Base-by-base conservation (phyloP, 2,797 vertebrate genomes). In the Chelon auratus region DNA sequence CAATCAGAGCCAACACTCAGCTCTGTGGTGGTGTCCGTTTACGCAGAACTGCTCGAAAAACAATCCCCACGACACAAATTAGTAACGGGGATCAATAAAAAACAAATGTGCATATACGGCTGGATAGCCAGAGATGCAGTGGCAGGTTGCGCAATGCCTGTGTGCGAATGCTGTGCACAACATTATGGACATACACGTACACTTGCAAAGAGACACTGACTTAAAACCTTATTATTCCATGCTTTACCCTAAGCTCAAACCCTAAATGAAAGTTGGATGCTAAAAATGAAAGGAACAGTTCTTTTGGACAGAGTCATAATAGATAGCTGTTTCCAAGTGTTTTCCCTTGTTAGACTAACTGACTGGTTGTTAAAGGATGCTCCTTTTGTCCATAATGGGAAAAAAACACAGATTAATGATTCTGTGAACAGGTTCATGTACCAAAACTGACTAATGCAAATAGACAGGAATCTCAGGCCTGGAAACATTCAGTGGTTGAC, bases 1-100 rank as follows among this genome's bases (percentile, higher is more conserved):
- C 75, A 85, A 73, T 83, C 47, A 75, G 53, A 64, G 61, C 18
- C 33, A 69, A 77, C 68, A 30, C 39, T 33, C 43, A 68, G 69
- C 67, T 71, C 63, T 60, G 37, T 71, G 70, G 71, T 72, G 37
- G 63, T 80, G 81, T 87, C 79, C 57, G 60, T 62, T 89, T 88
- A 83, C 71, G 83, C 55, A 64, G 59, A 71, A 72, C 67, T 66
- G 60, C 59, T 55, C 40, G 30, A 67, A 22, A 78, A 84, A 72
- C 42, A 62, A 57, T 53, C 59, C 55, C 60, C 79, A 69, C 43
- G n/a, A 75, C 54, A 72, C 65, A 68, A 61, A 75, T 68, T 43
- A 65, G 42, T 57, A 36, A 72, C 36, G 11, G 43, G 42, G 47
- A 77, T 80, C 9, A 61, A 73, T 77, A 60, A 59, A 82, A 77